Conservation (phyloP, 2,888 invertebrate genomes). For the Deilephila porcellus region DNA sequence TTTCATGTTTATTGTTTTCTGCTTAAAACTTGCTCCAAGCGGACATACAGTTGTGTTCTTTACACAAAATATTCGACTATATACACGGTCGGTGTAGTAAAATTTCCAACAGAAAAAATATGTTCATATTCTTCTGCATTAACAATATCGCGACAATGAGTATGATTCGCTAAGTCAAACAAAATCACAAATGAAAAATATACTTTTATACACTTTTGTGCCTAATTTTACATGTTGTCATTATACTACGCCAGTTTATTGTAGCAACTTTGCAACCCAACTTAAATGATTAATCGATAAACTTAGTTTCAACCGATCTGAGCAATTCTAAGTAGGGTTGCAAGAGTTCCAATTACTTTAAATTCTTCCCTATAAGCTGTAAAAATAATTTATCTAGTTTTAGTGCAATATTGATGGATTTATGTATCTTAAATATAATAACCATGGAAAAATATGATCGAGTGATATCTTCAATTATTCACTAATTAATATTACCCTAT, state of each 20-base stretch:
- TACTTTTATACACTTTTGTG: slow-evolving; percentile 11
- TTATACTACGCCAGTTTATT: slow-evolving; percentile 2
- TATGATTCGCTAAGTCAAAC: slow-evolving; percentile 12
- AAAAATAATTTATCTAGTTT: slow-evolving; percentile 26
- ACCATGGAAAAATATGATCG: slow-evolving; percentile 78
- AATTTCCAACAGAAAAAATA: slow-evolving; percentile 8
- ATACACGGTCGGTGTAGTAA: slow-evolving; percentile 9
- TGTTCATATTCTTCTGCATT: neutral
- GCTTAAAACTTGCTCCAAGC: slow-evolving; percentile 3
- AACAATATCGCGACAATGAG: slow-evolving; percentile 19
- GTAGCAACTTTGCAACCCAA: slow-evolving; percentile 5
- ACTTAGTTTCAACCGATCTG: slow-evolving; percentile 1
- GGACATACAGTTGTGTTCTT: neutral
- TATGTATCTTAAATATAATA: slow-evolving; percentile 53
- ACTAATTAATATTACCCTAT: slow-evolving; percentile 62
- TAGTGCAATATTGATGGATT: slow-evolving; percentile 17
- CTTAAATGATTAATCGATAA: neutral
- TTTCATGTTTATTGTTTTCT: slow-evolving; percentile 18
- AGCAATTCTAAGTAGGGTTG: slow-evolving; percentile 1
- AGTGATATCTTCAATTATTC: slow-evolving; percentile 59
- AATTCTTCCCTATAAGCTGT: slow-evolving; percentile 12
- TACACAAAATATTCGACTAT: slow-evolving; percentile 5
- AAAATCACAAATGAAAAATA: slow-evolving; percentile 6
- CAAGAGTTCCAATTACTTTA: slow-evolving; percentile 7
- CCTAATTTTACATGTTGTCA: slow-evolving; percentile 3